These are phyloP conservation scores for Drosophila funebris DNA, from an alignment of 1,140 invertebrate genomes.

Conservation along the genomic window DNA sequence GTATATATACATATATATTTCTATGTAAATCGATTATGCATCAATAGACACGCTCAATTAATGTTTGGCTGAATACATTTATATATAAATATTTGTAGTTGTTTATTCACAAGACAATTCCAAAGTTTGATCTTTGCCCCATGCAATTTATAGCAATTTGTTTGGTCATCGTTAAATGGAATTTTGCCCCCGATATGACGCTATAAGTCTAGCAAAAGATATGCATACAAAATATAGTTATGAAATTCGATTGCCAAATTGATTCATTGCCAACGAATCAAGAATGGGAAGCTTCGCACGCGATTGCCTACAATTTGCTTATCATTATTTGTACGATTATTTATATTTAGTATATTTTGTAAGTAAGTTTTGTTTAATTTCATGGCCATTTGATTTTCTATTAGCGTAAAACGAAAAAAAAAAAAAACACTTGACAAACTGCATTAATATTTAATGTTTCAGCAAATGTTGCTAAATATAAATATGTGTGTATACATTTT, in stretches of 20 bases:
- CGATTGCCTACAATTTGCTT: slow-evolving; percentile 65
- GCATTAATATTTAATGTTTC: slow-evolving; percentile 44
- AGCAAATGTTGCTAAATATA: slow-evolving; percentile 26
- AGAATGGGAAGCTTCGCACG: slow-evolving; percentile 13
- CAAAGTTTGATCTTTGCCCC: slow-evolving; percentile 32
- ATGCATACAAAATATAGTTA: slow-evolving; percentile 20
- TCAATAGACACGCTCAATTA: slow-evolving; percentile 38
- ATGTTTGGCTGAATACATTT: slow-evolving; percentile 19
- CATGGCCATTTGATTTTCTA: slow-evolving; percentile 15
- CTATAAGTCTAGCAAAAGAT: slow-evolving; percentile 24
- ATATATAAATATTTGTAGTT: slow-evolving; percentile 38
- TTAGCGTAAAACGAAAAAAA: too few relatives aligned
- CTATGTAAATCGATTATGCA: not conserved
- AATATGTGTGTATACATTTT: not conserved
- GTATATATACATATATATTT: not conserved
- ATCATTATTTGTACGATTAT: slow-evolving; percentile 31
- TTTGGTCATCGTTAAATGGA: slow-evolving; percentile 31
- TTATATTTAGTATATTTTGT: slow-evolving; percentile 5
- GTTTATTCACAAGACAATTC: slow-evolving; percentile 37
- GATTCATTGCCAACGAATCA: slow-evolving; percentile 24
- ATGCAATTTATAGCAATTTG: slow-evolving; percentile 59
- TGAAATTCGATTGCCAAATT: slow-evolving; percentile 39
- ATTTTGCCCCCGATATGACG: slow-evolving; percentile 53
- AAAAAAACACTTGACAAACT: slow-evolving; percentile 31
- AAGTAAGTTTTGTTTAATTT: slow-evolving; percentile 11